Evolutionary conservation across 1,140 invertebrate species (phyloP).

Genomic region (Brachionus rotundiformis): DNA sequence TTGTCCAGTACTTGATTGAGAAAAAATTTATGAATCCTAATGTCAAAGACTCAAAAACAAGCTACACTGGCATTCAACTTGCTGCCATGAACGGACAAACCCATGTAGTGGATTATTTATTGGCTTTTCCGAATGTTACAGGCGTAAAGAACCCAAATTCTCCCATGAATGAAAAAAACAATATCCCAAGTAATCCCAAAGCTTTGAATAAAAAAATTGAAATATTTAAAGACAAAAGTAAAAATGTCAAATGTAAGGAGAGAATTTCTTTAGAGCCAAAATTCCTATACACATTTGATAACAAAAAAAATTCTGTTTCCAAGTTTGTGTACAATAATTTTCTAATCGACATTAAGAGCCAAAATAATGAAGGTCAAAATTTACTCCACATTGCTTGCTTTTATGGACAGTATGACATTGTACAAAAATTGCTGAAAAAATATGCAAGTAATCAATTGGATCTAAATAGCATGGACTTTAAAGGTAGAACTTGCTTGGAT

Average conservation of each 20-base stretch:
- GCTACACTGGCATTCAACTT: slow-evolving; percentile 26
- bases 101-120: slow-evolving; percentile 6
- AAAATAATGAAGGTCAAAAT: slow-evolving; percentile 39
- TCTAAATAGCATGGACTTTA: slow-evolving; percentile 7
- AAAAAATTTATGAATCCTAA: slow-evolving; percentile 49
- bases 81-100: slow-evolving; percentile 34
- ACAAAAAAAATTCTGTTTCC: neutral
- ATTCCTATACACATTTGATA: neutral
- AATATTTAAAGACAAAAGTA: neutral
- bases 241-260: neutral
- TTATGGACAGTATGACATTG: slow-evolving; percentile 30
- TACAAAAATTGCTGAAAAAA: neutral
- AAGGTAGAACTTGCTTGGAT: slow-evolving; percentile 17
- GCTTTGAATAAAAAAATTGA: neutral
- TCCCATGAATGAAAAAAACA: neutral
- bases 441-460: slow-evolving; percentile 49
- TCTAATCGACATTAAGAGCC: slow-evolving; percentile 24
- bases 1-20: slow-evolving; percentile 33
- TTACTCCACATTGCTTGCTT: slow-evolving; percentile 17
- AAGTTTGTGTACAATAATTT: slow-evolving; percentile 40
- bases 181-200: neutral
- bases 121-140: neutral
- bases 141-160: neutral
- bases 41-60: slow-evolving; percentile 26
- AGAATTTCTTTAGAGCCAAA: neutral